Evolutionary conservation across 2,113 vertebrate species (phyloP), one percentile per base, ranked within the genome.

Genomic region (Clinocottus analis): DNA sequence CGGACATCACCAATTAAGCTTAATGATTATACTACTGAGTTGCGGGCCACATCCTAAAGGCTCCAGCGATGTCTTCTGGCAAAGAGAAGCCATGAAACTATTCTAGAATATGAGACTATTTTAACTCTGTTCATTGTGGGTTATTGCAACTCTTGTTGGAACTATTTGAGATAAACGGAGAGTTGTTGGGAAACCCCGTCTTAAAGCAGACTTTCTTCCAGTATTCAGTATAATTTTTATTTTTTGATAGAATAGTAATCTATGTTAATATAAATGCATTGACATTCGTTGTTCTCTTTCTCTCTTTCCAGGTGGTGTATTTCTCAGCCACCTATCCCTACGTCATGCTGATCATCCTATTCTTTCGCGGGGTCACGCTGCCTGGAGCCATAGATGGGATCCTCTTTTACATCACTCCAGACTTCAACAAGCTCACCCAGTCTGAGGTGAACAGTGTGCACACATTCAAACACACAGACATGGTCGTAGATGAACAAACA

Each of bases 241-340:
- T 62, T 35, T 63, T 43, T 14, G 19, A 21, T 16, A 56, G 21
- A 21, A 59, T 25, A 41, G 12, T 31, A 4, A 56, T 45, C 8
- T 9, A 25, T 31, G 13, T 23, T 41, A 13, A 39, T 19, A 8
- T 58, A 8, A 59, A 45, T 3, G 11, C 41, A 6, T 13, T 19
- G 29, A 14, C 76, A 71, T 0, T 43, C 1, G 11, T 27, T 21
- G 0, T 7, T 33, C 33, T 33, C 2, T 31, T 4, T 41, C 29
- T 17, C 13, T 33, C 33, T 23, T 1, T 55, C 13, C 70, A 98
- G 97, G 97, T 98, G 67, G 97, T 98, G 74, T 97, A 97, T 87
- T 98, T 98, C 92, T 97, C 97, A 0, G 96, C 96, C 37, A 98
- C 96, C 1, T 98, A 97, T 62, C 97, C 97, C 12, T 98, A 98